These are phyloP conservation scores for Lytechinus variegatus DNA, from an alignment of 35 echinoderm and acorn worm genomes.

Conservation along the genomic window DNA sequence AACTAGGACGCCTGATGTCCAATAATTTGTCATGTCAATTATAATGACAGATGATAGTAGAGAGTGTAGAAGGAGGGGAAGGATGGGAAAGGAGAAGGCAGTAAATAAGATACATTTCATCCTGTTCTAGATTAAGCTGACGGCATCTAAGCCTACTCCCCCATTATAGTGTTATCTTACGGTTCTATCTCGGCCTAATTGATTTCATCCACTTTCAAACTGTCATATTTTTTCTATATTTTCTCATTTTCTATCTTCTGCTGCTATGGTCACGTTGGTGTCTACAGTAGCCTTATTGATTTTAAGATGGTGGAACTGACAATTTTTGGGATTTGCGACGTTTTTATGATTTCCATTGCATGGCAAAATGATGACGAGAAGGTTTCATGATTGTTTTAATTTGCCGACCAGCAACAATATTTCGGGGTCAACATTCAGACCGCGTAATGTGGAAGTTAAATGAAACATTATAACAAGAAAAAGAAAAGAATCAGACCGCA, in stretches of 20 bases:
- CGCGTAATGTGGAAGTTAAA: no score
- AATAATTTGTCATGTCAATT: background rate
- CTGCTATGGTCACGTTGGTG: background rate
- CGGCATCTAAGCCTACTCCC: background rate
- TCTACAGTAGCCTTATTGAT: background rate
- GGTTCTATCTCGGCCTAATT: background rate
- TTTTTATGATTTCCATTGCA: background rate
- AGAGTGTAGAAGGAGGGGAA: no score
- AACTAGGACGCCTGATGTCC: no score
- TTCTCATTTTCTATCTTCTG: background rate
- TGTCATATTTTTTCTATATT: background rate
- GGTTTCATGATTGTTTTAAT: no score
- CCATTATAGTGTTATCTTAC: background rate
- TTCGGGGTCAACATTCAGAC: no score
- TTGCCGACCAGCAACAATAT: no score
- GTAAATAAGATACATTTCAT: background rate
- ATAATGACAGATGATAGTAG: background rate
- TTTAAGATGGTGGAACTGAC: background rate
- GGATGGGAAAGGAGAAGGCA: background rate
- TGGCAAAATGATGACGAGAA: background rate
- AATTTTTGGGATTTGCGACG: background rate
- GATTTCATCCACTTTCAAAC: background rate
- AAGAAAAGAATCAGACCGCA: no score
- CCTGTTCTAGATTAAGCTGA: background rate
- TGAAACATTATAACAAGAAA: no score